Percentiles rank a stretch among this genome's conserved stretches.
Evolutionary conservation across 53 echinoderm and acorn worm species (phyloP).

Genomic region (Paracentrotus lividus): DNA sequence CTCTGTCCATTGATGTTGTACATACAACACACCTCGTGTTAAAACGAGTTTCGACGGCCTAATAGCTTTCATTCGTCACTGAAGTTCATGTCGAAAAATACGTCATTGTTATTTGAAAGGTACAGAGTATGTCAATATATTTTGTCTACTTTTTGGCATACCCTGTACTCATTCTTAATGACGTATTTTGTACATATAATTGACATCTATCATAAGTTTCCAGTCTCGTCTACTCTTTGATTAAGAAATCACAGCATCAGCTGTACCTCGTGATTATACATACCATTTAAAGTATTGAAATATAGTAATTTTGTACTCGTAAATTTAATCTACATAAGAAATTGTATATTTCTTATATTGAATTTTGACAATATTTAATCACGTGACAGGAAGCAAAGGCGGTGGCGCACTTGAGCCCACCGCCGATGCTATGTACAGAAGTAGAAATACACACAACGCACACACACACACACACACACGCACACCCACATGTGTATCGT

Average conservation of each 20-base stretch:
- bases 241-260: constrained; percentile 6
- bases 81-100: not conserved
- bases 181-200: constrained; percentile 44
- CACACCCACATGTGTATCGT: constrained; percentile 9
- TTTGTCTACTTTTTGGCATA: constrained; percentile 44
- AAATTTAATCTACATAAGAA: constrained; percentile 22
- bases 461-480: not conserved
- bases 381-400: constrained; percentile 45
- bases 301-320: constrained; percentile 28
- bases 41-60: constrained; percentile 8
- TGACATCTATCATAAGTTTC: constrained; percentile 21
- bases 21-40: not conserved
- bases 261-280: constrained; percentile 20
- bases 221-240: not conserved
- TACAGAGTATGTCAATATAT: constrained; percentile 44
- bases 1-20: not conserved
- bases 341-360: constrained; percentile 58
- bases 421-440: constrained; percentile 24
- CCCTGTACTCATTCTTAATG: constrained; percentile 35
- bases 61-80: constrained; percentile 12
- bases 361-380: constrained; percentile 4
- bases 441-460: not conserved
- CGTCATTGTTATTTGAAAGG: not conserved
- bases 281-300: constrained; percentile 34
- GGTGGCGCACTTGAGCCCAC: constrained; percentile 42